Evolutionary conservation across 2,113 vertebrate genomes (phyloP).

Genomic region (Hydropotes inermis): DNA sequence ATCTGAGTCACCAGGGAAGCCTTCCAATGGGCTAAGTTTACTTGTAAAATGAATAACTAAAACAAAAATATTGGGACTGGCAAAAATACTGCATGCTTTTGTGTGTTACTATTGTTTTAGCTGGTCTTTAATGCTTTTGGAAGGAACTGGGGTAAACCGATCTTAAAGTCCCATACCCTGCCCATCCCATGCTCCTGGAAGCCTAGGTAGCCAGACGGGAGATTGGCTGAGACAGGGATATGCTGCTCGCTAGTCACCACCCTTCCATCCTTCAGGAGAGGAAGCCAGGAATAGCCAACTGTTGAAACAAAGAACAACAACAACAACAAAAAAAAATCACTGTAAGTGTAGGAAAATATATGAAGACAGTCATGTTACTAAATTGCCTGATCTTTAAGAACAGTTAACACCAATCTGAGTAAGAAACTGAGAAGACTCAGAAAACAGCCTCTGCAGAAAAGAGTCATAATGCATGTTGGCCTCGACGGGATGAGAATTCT

Average conservation of each 20-base stretch:
- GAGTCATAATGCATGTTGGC: not conserved
- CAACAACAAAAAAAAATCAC: not conserved
- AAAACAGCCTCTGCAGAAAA: not conserved
- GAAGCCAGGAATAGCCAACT: constrained; percentile 98
- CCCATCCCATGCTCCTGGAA: constrained; percentile 87
- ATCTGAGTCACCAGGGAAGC: not conserved
- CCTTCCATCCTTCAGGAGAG: constrained; percentile 94
- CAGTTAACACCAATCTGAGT: not conserved
- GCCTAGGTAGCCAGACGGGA: constrained; percentile 93
- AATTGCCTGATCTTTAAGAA: not conserved
- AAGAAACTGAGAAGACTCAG: not conserved
- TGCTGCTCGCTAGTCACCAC: constrained; percentile 93
- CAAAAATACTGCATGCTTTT: not conserved
- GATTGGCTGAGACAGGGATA: constrained; percentile 90
- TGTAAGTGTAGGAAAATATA: not conserved
- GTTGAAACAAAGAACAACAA: constrained; percentile 51
- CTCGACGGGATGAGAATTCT: not conserved
- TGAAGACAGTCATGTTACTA: not conserved
- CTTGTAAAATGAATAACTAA: constrained; percentile 60
- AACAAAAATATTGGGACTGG: not conserved
- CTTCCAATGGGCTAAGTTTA: not conserved
- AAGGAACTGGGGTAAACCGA: not conserved
- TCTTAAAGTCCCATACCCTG: constrained; percentile 84
- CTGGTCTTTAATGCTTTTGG: not conserved
- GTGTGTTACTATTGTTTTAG: not conserved